Evolutionary conservation across 2,888 invertebrate species (phyloP), one percentile per base, ranked within the genome.

Genomic region (Hanleya hanleyi): DNA sequence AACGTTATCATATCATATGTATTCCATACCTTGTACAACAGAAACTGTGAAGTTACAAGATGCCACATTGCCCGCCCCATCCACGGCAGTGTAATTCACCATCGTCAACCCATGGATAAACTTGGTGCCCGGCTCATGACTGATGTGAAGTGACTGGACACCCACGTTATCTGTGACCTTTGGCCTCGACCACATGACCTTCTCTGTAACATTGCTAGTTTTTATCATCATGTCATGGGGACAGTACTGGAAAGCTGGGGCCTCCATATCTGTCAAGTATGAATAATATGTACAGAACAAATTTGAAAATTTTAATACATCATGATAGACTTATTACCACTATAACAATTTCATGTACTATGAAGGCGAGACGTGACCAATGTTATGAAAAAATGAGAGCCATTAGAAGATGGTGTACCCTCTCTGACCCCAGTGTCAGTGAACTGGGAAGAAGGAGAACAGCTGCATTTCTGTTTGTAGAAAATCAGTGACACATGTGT

Each of bases 21-120:
- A 36, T 38, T 50, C 64, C 62, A 38, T 62, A 85, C 85, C 84
- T 77, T 82, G 76, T 41, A 80, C 74, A 6, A 87, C 78, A 35
- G 78, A 80, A 18, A 86, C 80, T 33, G 80, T 80, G 68, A 87
- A 87, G 41, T 77, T 78, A 73, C 87, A 87, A 18, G 73, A 76
- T 0, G 84, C 86, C 32, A 37, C 70, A 71, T 86, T 86, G 18
- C 84, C 84, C 18, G 85, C 82, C 1, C 68, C 73, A 74, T 87
- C 87, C 15, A 71, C 69, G 0, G 87, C 87, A n/a, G 81, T 85
- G 74, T 85, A 86, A 41, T 81, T 81, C 12, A 86, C 81, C 12
- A 68, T 50, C 6, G 80, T 81, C 22, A 75, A 74, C 22, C 86
- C 86, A 18, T 77, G 75, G 26, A 67, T 67, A 65, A 87, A 86